Conservation (phyloP, 2,113 vertebrate species). For the Pardalotus punctatus region DNA sequence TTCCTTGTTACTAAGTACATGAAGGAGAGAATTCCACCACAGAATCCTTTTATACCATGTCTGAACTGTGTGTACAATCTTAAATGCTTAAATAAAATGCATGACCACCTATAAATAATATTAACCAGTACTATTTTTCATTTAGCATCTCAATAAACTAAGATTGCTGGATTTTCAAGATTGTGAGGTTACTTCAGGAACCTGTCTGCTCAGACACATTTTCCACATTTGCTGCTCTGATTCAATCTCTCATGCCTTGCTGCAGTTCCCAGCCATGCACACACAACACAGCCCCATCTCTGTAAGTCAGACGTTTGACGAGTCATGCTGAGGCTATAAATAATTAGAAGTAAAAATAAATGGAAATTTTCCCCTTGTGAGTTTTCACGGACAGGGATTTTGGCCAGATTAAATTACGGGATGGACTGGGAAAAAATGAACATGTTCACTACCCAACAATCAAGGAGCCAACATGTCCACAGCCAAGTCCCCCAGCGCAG, state of each 20-base stretch:
- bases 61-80: not conserved
- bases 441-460: not conserved
- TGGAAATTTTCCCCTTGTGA: not conserved
- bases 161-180: not conserved
- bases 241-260: not conserved
- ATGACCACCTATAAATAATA: not conserved
- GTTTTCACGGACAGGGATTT: not conserved
- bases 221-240: not conserved
- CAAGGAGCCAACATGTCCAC: rapidly evolving
- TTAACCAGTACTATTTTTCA: not conserved
- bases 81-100: not conserved
- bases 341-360: not conserved
- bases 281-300: not conserved
- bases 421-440: not conserved
- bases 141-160: not conserved
- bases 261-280: not conserved
- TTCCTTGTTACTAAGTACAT: not conserved
- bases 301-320: not conserved
- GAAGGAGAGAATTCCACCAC: not conserved
- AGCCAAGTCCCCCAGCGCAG: not conserved
- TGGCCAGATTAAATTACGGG: not conserved
- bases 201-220: not conserved
- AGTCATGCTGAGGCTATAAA: not conserved
- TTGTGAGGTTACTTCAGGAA: not conserved
- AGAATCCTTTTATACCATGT: not conserved